Base-by-base conservation (phyloP, 92 coral and sea anemone genomes). In the Actinostola sp. region DNA sequence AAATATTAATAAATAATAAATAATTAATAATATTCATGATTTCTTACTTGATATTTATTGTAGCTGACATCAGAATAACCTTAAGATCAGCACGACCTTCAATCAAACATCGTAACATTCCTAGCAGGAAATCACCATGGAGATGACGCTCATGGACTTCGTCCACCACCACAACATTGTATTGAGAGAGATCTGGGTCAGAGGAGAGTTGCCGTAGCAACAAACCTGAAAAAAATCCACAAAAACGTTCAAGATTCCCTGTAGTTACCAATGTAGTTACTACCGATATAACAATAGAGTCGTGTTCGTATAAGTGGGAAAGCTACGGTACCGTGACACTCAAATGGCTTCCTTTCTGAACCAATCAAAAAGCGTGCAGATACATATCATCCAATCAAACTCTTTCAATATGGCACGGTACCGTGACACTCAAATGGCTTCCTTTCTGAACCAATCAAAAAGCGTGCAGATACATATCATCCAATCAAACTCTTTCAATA, bases 111-210 rank as follows among this genome's bases (percentile, higher is more conserved):
- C 92, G 84, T 42, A 94, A 70, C 66, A 91, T 82, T 30, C 98
- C 98, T 68, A 94, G 89, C 57, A 94, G 87, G 72, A 94, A 94
- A 66, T 94, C 98, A 13, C 98, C 98, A 65, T 94, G 97, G 32
- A 94, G 80, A 83, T 94, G 98, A 15, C 98, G 86, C 65, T 94
- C 98, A 54, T 94, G 98, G 19, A 94, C 98, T 60, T 94, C 98
- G 68, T 94, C 98, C 70, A 89, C 97, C 15, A 94, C 93, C 2
- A 94, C 66, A 31, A 92, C 94, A 74, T 87, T 88, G 88, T 94
- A 94, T 45, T 76, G 94, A 56, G 97, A 91, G 33, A 94, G 80
- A 44, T 93, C 70, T 59, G 98, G 97, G 86, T 94, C 98, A 16
- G 98, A 79, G 14, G 98, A 81, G 54, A 94, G 70, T 57, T 94